These are phyloP conservation scores for Conomelus anceps DNA, from an alignment of 2,888 invertebrate species.

Conservation along the genomic window DNA sequence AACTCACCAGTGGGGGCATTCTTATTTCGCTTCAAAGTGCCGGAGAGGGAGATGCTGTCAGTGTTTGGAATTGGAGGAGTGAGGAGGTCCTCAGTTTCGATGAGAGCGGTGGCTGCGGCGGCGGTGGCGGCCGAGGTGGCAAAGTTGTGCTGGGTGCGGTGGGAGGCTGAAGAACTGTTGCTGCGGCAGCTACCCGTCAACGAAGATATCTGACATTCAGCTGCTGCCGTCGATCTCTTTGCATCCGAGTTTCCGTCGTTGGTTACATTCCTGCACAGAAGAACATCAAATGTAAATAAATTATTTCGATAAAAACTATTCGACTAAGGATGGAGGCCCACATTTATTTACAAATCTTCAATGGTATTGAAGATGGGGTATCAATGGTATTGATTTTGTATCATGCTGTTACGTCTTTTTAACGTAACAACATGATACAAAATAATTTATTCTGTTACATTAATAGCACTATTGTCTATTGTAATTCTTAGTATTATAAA, in stretches of 20 bases:
- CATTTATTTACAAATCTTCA: too few relatives aligned
- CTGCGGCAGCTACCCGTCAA: conserved; percentile 24
- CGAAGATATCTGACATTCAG: conserved; percentile 17
- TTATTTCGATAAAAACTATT: too few relatives aligned
- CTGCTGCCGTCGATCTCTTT: conserved; percentile 35
- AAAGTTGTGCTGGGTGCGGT: conserved; percentile 9
- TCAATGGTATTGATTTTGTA: too few relatives aligned
- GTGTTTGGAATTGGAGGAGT: background rate
- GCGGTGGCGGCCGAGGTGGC: conserved; percentile 6
- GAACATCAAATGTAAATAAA: background rate
- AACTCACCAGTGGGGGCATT: background rate
- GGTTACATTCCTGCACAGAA: background rate
- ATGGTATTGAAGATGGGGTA: too few relatives aligned
- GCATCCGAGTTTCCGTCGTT: conserved; percentile 33
- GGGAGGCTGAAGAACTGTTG: conserved; percentile 12
- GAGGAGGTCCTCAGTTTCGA: conserved; percentile 4
- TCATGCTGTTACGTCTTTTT: too few relatives aligned
- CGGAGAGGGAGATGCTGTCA: conserved; percentile 18
- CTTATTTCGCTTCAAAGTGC: conserved; percentile 23
- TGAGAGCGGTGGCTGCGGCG: background rate
- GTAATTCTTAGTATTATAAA: too few relatives aligned
- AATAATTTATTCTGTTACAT: too few relatives aligned
- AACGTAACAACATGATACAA: too few relatives aligned
- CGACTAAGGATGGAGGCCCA: too few relatives aligned
- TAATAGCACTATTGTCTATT: too few relatives aligned